These are phyloP conservation scores for Gymnothorax javanicus DNA, from an alignment of 2,797 vertebrate species.

Conservation along the genomic window DNA sequence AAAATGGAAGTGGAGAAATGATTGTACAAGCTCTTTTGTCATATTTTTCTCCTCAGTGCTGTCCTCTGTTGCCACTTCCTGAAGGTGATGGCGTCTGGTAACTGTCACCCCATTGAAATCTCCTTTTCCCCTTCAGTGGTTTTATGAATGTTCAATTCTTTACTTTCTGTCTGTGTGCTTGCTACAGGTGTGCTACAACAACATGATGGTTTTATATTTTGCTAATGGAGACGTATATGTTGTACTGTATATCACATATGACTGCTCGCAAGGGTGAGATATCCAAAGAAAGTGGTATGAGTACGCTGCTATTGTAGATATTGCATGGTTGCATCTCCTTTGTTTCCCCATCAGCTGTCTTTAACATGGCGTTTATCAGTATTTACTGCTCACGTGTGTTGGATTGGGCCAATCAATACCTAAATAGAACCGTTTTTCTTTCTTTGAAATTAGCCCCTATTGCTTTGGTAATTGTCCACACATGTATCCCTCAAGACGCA, in stretches of 20 bases:
- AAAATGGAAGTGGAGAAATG: slow-evolving; percentile 38
- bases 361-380: neutral
- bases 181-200: neutral
- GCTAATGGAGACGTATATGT: neutral
- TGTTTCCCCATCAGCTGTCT: too few relatives aligned
- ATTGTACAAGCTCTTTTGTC: slow-evolving; percentile 47
- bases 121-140: neutral
- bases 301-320: neutral
- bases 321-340: neutral
- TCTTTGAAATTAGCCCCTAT: neutral
- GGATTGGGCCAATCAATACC: slow-evolving; percentile 14
- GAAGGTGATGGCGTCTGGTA: slow-evolving; percentile 59
- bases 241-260: neutral
- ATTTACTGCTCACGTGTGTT: neutral
- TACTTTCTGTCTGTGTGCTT: neutral
- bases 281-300: slow-evolving; percentile 15
- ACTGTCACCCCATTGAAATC: neutral
- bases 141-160: neutral
- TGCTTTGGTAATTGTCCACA: neutral
- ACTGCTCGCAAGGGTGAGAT: neutral
- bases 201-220: neutral
- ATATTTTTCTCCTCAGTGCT: slow-evolving; percentile 24
- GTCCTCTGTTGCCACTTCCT: slow-evolving; percentile 58
- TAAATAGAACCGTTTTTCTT: neutral
- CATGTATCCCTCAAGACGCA: neutral